Base-by-base conservation (phyloP, 2,113 vertebrate species). In the Pterocles burchelli region DNA sequence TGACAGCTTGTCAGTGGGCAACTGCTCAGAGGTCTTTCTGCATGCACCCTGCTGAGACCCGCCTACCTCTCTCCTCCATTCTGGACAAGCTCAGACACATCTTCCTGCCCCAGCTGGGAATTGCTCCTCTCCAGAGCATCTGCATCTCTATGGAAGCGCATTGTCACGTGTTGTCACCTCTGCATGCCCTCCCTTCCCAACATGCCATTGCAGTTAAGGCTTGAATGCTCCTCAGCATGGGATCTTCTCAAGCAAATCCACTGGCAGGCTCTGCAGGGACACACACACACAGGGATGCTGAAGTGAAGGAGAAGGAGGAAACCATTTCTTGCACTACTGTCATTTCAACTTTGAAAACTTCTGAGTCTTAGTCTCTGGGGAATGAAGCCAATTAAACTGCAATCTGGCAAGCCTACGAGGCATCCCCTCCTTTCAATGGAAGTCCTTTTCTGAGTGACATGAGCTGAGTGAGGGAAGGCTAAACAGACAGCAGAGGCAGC, bases 301-400 rank as follows among this genome's bases (percentile, higher is more conserved):
- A 34, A 75, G 8, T 49, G 63, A 77, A 82, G 36, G 34, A 93
- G 62, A 59, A 68, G 25, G 54, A 67, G 88, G 84, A 78, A 89
- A 82, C 28, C 13, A 6, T 66, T 83, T 49, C 68, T 91, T 79
- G 22, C 29, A 34, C 43, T 31, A 24, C 20, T 92, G 80, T 89
- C 61, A 93, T 85, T 92, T 94, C 57, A 85, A 55, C 93, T 68
- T 88, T 3, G 18, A 62, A 68, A 93, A 75, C n/a, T 62, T 86
- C 51, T 68, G 61, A 92, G 52, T 63, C 58, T 89, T 61, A 43
- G 34, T 43, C 74, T 80, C 89, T 43, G 66, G 84, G 81, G 92
- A 93, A 93, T 22, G 9, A 72, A 89, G 58, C 74, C 86, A 93
- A 96, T 87, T 92, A 89, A 88, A 88, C 25, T 62, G 34, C 76